Conservation (phyloP, 2,113 vertebrate genomes). For the Macrotis lagotis region DNA sequence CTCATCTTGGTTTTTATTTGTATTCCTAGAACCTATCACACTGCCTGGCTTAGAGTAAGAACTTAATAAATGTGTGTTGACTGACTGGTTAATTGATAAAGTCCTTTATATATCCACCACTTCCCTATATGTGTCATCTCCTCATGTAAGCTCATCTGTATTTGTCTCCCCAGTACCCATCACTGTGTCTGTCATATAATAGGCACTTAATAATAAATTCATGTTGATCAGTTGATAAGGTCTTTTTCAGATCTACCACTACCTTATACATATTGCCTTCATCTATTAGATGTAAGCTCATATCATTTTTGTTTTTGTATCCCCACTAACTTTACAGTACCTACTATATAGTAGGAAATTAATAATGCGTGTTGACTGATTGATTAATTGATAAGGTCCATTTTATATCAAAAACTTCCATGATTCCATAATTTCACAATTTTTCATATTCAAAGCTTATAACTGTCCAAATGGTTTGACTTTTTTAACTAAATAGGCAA, state of each 20-base stretch:
- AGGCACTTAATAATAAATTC: too few relatives aligned
- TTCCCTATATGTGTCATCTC: too few relatives aligned
- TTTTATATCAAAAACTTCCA: not conserved
- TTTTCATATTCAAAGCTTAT: not conserved
- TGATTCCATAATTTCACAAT: not conserved
- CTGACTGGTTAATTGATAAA: too few relatives aligned
- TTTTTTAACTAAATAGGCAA: not conserved
- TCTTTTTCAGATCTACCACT: not conserved
- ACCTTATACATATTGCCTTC: not conserved
- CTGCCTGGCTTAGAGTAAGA: too few relatives aligned
- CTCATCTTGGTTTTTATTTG: not conserved
- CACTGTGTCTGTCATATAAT: too few relatives aligned
- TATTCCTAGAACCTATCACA: not conserved
- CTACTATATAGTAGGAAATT: not conserved
- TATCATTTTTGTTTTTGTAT: not conserved
- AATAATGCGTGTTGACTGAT: not conserved
- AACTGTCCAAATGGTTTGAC: not conserved
- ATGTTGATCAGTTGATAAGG: not conserved
- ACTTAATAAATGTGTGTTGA: too few relatives aligned
- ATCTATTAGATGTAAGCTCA: not conserved
- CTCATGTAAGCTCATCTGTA: too few relatives aligned
- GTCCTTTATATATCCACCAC: too few relatives aligned
- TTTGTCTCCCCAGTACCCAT: too few relatives aligned
- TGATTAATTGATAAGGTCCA: not conserved
- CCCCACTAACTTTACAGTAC: not conserved